These are phyloP conservation scores for Morpho helenor DNA, from an alignment of 2,888 invertebrate species.

Conservation along the genomic window DNA sequence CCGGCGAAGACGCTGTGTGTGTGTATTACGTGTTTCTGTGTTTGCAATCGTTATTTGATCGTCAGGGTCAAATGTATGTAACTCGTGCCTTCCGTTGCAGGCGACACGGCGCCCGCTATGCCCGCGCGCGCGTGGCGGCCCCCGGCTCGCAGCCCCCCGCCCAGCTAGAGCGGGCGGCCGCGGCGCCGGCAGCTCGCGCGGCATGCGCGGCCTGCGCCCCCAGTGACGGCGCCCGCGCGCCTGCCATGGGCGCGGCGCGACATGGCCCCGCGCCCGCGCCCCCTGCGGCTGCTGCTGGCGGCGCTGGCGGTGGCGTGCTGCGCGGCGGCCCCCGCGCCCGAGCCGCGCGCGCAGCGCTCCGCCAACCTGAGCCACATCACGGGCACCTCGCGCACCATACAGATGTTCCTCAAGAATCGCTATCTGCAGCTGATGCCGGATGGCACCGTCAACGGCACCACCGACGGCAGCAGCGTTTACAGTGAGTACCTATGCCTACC, in stretches of 20 bases:
- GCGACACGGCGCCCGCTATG: no score
- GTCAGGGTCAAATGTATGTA: no score
- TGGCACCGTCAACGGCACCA: constrained; percentile 91
- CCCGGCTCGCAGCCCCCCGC: no score
- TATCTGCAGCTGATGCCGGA: constrained; percentile 90
- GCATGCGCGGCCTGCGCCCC: constrained; percentile 64
- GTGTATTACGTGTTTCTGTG: no score
- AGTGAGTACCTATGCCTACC: constrained; percentile 80
- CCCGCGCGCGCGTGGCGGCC: no score
- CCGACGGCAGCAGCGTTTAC: constrained; percentile 88
- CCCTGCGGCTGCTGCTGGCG: constrained; percentile 74
- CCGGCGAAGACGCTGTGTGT: no score
- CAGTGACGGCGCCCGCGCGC: constrained; percentile 75
- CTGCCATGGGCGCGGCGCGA: constrained; percentile 77
- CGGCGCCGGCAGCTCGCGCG: constrained; percentile 35
- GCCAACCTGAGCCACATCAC: constrained; percentile 90
- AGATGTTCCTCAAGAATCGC: constrained; percentile 91
- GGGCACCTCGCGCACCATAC: constrained; percentile 88
- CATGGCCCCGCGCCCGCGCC: constrained; percentile 73
- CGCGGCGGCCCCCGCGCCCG: constrained; percentile 74
- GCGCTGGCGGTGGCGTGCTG: constrained; percentile 74
- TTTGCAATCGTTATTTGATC: no score
- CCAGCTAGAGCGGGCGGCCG: no score
- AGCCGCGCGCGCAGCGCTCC: constrained; percentile 85
- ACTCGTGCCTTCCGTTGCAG: no score